phyloP scores from a whole-genome alignment of 2,113 vertebrate species.

The Coregonus clupeaformis region DNA sequence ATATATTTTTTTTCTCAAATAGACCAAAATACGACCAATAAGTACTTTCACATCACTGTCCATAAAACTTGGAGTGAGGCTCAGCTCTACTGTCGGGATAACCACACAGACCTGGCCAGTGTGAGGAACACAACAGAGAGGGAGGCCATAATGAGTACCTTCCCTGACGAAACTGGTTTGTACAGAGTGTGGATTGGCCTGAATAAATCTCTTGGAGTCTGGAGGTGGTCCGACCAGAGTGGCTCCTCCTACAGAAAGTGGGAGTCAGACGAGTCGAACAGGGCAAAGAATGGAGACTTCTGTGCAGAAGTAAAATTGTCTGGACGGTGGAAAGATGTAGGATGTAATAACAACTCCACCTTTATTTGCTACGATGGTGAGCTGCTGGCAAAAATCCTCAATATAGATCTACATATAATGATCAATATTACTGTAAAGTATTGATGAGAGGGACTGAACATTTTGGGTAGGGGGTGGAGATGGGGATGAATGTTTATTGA shows the following conservation, averaged over 20 bases:
- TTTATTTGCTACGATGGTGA: not conserved
- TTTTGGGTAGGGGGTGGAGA: no score
- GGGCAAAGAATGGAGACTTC: not conserved
- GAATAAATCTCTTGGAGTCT: not conserved
- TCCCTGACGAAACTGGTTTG: not conserved
- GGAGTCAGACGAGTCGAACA: fast-evolving
- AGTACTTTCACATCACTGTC: no score
- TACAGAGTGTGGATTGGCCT: not conserved
- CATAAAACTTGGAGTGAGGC: not conserved
- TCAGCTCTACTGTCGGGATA: not conserved
- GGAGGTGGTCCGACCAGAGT: not conserved
- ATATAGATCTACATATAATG: no score
- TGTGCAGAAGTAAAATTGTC: not conserved
- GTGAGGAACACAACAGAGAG: not conserved
- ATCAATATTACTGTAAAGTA: no score
- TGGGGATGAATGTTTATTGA: no score
- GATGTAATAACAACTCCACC: no score
- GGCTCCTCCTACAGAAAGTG: not conserved
- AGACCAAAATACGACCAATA: not conserved
- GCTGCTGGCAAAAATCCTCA: no score
- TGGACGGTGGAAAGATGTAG: not conserved
- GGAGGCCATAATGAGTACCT: not conserved
- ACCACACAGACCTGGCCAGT: constrained; percentile 1
- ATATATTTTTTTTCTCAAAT: not conserved
- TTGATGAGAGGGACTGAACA: no score